phyloP scores from a whole-genome alignment of 1,140 invertebrate species.

The Drosophila erecta region DNA sequence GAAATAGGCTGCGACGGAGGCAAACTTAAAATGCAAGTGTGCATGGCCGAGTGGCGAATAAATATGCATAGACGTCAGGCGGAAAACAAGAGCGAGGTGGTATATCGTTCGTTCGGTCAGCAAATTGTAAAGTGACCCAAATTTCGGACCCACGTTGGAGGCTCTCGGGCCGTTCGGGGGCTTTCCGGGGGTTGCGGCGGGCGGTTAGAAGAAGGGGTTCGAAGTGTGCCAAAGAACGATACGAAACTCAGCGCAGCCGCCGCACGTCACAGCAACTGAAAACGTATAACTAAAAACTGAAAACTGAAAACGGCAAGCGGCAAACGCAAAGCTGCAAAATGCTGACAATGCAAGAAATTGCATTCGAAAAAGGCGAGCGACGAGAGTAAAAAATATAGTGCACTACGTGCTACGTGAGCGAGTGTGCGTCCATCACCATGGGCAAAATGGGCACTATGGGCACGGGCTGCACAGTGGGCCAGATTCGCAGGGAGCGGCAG shows the following conservation, averaged over 20 bases:
- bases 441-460: conserved; percentile 4
- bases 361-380: conserved; percentile 54
- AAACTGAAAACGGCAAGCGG: conserved; percentile 24
- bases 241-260: conserved; percentile 51
- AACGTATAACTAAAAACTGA: conserved; percentile 16
- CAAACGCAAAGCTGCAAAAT: conserved; percentile 59
- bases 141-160: conserved; percentile 47
- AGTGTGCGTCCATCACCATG: conserved; percentile 45
- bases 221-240: conserved; percentile 74
- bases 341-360: conserved; percentile 82
- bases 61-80: conserved; percentile 51
- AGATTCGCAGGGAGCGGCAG: conserved; percentile 11
- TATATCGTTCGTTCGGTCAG: conserved; percentile 74
- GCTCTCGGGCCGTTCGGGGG: background rate
- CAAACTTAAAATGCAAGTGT: conserved; percentile 54
- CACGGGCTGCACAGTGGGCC: conserved; percentile 45
- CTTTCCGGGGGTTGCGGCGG: conserved; percentile 1
- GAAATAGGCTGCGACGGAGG: conserved; percentile 62
- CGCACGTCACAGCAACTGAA: conserved; percentile 57
- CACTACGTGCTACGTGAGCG: conserved; percentile 53
- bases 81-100: conserved; percentile 55
- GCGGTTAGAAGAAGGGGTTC: conserved; percentile 19
- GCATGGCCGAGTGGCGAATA: conserved; percentile 64
- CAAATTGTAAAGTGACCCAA: conserved; percentile 82
- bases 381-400: conserved; percentile 38